Percentiles rank a stretch among this genome's conserved stretches.
phyloP scores from a whole-genome alignment of 2,888 invertebrate species.

The Leucophenga montana region DNA sequence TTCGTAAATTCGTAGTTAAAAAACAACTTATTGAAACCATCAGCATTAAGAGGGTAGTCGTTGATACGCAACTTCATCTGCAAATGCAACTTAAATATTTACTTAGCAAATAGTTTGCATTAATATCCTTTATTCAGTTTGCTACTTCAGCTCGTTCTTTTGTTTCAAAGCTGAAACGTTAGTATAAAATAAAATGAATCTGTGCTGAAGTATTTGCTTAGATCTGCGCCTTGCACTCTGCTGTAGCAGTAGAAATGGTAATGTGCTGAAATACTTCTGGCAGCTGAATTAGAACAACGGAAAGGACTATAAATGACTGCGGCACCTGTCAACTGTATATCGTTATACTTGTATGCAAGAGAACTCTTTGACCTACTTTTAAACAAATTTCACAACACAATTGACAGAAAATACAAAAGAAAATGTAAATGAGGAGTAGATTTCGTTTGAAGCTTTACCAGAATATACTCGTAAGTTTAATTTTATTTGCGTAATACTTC shows the following conservation, averaged over 20 bases:
- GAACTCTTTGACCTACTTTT: background rate
- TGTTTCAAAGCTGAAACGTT: background rate
- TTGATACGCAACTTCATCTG: background rate
- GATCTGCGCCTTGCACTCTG: background rate
- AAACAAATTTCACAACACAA: background rate
- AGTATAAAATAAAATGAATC: background rate
- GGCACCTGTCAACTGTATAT: background rate
- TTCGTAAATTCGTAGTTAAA: too few species aligned
- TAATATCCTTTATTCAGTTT: background rate
- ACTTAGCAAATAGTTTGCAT: background rate
- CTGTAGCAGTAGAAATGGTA: too few species aligned
- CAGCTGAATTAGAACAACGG: too few species aligned
- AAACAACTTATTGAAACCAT: too few species aligned
- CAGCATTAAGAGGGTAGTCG: background rate
- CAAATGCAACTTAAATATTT: slow-evolving; percentile 7
- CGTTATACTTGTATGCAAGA: slow-evolving; percentile 2
- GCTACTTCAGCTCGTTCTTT: background rate
- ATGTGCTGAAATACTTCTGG: too few species aligned
- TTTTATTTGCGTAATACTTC: too few species aligned
- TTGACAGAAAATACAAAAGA: too few species aligned
- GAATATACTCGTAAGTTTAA: too few species aligned
- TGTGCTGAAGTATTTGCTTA: background rate
- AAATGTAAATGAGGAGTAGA: too few species aligned
- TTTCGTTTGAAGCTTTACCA: too few species aligned
- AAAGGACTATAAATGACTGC: background rate